Base-by-base conservation (phyloP, 2,888 invertebrate species). In the Sipha maydis region DNA sequence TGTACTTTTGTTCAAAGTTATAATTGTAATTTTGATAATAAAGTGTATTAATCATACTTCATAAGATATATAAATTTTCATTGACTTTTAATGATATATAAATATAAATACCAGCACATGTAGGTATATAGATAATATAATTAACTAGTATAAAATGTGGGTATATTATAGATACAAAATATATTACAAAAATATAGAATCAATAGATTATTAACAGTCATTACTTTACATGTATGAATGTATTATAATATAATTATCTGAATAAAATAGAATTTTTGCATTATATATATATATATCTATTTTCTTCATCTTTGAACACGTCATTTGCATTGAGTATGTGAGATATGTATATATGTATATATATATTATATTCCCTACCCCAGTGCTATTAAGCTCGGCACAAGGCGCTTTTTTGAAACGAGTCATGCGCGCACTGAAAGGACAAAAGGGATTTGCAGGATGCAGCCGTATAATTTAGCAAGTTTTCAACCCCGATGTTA, bases 391-490 rank as follows among this genome's bases (percentile, higher is more conserved):
- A 71, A 71, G 3, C 61, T 28, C 71, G 14, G 17, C 14, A 21
- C 38, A 38, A 67, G 21, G 28, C 9, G 28, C 80, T 41, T 67
- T 80, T 67, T 38, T 14, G 79, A 80, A 61, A 80, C 11, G n/a
- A 80, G 28, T 80, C 28, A n/a, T 67, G n/a, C n/a, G 67, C 82
- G 48, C 5, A 28, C 61, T 48, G 31, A 54, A 75, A 56, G 83
- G 73, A 83, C 83, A 83, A 75, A 75, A 34, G 34, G 73, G 83
- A 73, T 83, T 48, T 48, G 11, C 54, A 71, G 73, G 56, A 83
- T 71, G 48, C 76, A 25, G 54, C 71, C n/a, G 79, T 79, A 54
- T 86, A 79, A 86, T 86, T 78, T 86, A 71, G 56, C 86, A 56
- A 80, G 71, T 86, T 80, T 80, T 28, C 86, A 54, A 77, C 78